Base-by-base conservation (phyloP, 2,797 vertebrate species). In the Peromyscus aztecus region DNA sequence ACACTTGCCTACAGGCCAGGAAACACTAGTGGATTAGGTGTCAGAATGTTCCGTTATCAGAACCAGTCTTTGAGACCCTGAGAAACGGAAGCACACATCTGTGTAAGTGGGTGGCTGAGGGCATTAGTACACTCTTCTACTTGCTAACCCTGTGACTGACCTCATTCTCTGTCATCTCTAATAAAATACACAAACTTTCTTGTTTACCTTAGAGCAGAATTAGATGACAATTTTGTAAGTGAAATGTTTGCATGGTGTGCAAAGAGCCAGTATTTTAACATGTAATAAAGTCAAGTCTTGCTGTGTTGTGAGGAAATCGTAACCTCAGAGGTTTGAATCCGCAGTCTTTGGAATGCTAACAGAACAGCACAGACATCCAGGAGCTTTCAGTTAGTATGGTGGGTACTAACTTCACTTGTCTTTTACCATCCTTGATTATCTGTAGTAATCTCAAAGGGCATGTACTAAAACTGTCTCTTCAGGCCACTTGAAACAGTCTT, bases 241-340 rank as follows among this genome's bases (percentile, higher is more conserved):
- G 2, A 77, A 81, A 19, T 96, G 63, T 94, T 95, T 90, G n/a
- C 21, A 8, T 85, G n/a, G 19, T 95, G 4, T 65, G 85, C 61
- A 91, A n/a, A 61, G 37, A 23, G 73, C 49, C 52, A 71, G 23
- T 80, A 80, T 89, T 95, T 92, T 81, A 57, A 71, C 23, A 69
- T 59, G 81, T 96, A 91, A 80, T 85, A 87, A 96, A 85, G n/a
- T 92, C 3, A 89, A 78, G 29, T 93, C 29, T 90, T 91, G 40
- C 57, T 69, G 71, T 76, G 7, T 49, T 69, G 40, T 80, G 88
- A 93, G 71, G 52, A 95, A 96, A 80, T 91, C 71, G 75, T 91
- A 89, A 63, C 40, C 82, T 96, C 24, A 21, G 86, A 77, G n/a
- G 10, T 80, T 80, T 93, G 86, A 92, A 77, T 71, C 27, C 21